Evolutionary conservation across 2,888 invertebrate genomes (phyloP), one percentile per base, ranked within the genome.

Genomic region (Drosophila emarginata): DNA sequence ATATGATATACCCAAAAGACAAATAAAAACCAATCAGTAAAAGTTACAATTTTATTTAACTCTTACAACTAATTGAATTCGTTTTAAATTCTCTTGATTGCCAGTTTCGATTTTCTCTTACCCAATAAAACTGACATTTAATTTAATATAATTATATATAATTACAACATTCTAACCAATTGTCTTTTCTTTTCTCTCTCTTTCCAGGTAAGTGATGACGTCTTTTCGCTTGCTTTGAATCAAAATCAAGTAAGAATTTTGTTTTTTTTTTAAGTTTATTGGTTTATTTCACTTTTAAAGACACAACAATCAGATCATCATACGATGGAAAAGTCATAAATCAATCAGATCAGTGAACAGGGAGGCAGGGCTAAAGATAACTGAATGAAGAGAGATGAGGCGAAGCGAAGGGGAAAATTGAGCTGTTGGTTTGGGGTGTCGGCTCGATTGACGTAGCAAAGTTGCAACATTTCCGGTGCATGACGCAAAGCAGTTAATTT

Each of bases 151-250:
- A 11, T 51, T 62, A 51, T 56, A 58, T 26, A 36, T 50, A 57
- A 54, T 32, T 28, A 28, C 52, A 45, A 12, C 12, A 45, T 18
- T 45, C 15, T 45, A 45, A 50, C 28, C 58, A 36, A 14, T 51
- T 52, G 23, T 0, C 1, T 6, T 51, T 64, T 60, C 0, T 54
- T n/a, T 59, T 40, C 37, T 40, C n/a, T 75, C 50, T 66, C 32
- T 18, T 88, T 90, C 9, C 59, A 90, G 90, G 90, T 90, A 90
- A 90, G 90, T 90, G 91, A 89, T 65, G 90, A 90, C 60, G 80
- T 89, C 70, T 88, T 90, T 83, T 87, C 90, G 79, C 76, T 88
- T 79, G 90, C 91, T 79, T 88, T 90, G 76, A 87, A 77, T 67
- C 91, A 90, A 57, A 89, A 90, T 64, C 90, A 90, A 78, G 90